Evolutionary conservation across 2,113 vertebrate genomes (phyloP).

Genomic region (Megaceryle torquata): DNA sequence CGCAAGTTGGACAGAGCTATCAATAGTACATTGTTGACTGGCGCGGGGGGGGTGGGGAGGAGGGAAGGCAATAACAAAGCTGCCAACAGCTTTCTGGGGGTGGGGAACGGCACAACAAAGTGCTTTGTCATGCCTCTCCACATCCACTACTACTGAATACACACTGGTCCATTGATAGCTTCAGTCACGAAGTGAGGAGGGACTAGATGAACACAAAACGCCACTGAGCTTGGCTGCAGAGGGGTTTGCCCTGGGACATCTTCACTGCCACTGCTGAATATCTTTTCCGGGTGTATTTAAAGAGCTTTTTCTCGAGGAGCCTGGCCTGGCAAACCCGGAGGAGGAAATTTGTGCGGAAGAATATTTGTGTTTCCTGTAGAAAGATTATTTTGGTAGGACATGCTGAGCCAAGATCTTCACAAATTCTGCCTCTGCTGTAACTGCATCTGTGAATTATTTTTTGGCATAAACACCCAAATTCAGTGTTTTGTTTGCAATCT

Average conservation of each 20-base stretch:
- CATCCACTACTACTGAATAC: constrained; percentile 31
- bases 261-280: not conserved
- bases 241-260: not conserved
- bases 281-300: not conserved
- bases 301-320: not conserved
- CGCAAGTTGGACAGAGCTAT: not conserved
- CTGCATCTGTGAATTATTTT: not conserved
- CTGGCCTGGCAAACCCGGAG: fast-evolving
- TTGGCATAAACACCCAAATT: not conserved
- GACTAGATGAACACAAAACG: not conserved
- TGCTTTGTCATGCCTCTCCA: constrained; percentile 37
- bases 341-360: not conserved
- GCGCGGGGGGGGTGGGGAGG: constrained; percentile 30
- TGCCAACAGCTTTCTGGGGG: constrained; percentile 49
- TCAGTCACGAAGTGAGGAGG: not conserved
- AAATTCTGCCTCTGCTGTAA: not conserved
- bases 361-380: not conserved
- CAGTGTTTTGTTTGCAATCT: not conserved
- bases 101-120: constrained; percentile 16
- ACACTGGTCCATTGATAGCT: constrained; percentile 48
- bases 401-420: not conserved
- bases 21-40: constrained; percentile 47
- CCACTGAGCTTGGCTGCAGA: not conserved
- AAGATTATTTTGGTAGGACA: not conserved
- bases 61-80: constrained; percentile 43